Conservation (phyloP, 1,140 invertebrate species). For the Heliconius eleuchia region DNA sequence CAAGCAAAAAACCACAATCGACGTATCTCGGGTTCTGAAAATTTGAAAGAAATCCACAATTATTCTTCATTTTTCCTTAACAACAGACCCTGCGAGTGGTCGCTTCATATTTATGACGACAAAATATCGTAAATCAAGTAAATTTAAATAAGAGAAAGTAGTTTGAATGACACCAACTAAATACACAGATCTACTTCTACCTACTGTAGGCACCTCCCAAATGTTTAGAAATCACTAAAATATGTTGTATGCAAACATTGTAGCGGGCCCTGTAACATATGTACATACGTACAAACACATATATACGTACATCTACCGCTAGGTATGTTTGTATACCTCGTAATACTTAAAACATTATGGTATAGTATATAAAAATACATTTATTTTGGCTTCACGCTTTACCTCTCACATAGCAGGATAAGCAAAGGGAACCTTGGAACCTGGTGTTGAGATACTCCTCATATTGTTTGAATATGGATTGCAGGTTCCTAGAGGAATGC, state of each 20-base stretch:
- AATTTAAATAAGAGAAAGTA: slow-evolving; percentile 9
- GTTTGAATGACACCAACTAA: not conserved
- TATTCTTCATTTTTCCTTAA: not conserved
- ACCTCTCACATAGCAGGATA: too few relatives aligned
- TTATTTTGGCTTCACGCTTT: too few relatives aligned
- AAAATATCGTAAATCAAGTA: slow-evolving; percentile 1
- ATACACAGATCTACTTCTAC: not conserved
- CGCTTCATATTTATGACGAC: not conserved
- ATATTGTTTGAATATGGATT: too few relatives aligned
- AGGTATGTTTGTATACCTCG: too few relatives aligned
- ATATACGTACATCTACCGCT: too few relatives aligned
- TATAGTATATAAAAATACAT: too few relatives aligned
- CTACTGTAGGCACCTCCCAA: not conserved
- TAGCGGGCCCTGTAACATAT: too few relatives aligned
- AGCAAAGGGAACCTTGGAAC: too few relatives aligned
- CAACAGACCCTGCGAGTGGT: not conserved
- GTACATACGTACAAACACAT: too few relatives aligned
- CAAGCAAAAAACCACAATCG: not conserved
- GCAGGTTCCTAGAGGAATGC: too few relatives aligned
- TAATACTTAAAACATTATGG: too few relatives aligned
- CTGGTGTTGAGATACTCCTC: too few relatives aligned
- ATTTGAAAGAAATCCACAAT: not conserved
- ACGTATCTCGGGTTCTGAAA: not conserved
- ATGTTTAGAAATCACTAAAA: not conserved
- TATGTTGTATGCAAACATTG: not conserved